Conservation (phyloP, 2,888 invertebrate species). For the Herminia tarsipennalis region DNA sequence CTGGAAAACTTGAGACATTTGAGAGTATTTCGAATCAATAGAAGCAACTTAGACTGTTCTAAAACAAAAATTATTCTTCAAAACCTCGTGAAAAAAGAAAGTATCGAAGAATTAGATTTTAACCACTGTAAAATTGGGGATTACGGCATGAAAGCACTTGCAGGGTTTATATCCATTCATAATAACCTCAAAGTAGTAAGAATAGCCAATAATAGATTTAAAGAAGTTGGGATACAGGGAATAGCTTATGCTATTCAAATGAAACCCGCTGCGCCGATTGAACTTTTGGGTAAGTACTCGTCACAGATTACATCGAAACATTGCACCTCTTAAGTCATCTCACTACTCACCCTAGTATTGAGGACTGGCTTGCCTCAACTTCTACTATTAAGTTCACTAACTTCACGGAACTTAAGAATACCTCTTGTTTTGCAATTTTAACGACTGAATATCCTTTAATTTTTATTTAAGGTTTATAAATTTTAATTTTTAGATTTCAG, state of each 20-base stretch:
- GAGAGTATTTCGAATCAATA: conserved; percentile 83
- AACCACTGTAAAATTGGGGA: conserved; percentile 88
- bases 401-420: too few species aligned
- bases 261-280: conserved; percentile 78
- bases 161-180: conserved; percentile 82
- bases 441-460: too few species aligned
- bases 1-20: conserved; percentile 76
- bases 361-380: too few species aligned
- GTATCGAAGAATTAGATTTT: conserved; percentile 86
- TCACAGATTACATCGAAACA: too few species aligned
- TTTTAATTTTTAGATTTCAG: conserved; percentile 75
- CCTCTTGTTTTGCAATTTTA: too few species aligned
- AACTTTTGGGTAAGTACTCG: conserved; percentile 75
- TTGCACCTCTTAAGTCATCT: too few species aligned
- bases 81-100: conserved; percentile 76
- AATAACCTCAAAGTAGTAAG: conserved; percentile 76
- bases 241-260: conserved; percentile 82
- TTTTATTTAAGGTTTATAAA: neutral
- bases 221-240: conserved; percentile 81
- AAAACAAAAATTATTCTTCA: conserved; percentile 86
- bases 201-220: conserved; percentile 85
- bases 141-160: conserved; percentile 87
- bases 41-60: conserved; percentile 85
- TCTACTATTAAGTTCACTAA: too few species aligned
- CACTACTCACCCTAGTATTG: too few species aligned